These are phyloP conservation scores for Lasioglossum lativentre DNA, from an alignment of 2,888 invertebrate species.

Conservation along the genomic window DNA sequence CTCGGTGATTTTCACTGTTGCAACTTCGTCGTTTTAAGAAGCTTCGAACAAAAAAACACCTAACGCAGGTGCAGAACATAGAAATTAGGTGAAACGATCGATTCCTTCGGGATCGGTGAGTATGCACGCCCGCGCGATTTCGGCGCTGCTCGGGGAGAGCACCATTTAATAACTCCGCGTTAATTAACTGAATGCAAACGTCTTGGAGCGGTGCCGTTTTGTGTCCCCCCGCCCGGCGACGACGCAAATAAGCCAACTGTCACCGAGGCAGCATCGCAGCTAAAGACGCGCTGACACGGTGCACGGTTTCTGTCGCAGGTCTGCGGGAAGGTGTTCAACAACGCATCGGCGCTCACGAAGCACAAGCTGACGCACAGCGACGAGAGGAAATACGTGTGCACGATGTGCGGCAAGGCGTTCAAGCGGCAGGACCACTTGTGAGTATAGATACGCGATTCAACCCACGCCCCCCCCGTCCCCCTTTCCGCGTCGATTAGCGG, in stretches of 20 bases:
- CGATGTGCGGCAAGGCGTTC: conserved; percentile 98
- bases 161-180: background rate
- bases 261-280: conserved; percentile 2
- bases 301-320: conserved; percentile 86
- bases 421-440: conserved; percentile 99
- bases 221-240: conserved; percentile 23
- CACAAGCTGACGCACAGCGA: conserved; percentile 99
- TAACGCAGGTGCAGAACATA: background rate
- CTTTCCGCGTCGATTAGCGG: conserved; percentile 50
- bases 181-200: conserved; percentile 7
- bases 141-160: background rate
- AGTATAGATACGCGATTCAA: conserved; percentile 85
- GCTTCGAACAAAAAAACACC: background rate
- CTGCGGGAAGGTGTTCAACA: conserved; percentile 98
- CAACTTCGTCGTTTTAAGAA: background rate
- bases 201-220: background rate
- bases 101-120: background rate
- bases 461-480: background rate
- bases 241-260: conserved; percentile 45
- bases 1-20: background rate
- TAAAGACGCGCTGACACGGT: conserved; percentile 47
- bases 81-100: background rate
- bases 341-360: conserved; percentile 98
- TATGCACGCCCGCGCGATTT: background rate
- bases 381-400: conserved; percentile 98